Percentiles rank a stretch among this genome's conserved stretches.
phyloP scores from a whole-genome alignment of 1,140 invertebrate species.

The Cephus cinctus region DNA sequence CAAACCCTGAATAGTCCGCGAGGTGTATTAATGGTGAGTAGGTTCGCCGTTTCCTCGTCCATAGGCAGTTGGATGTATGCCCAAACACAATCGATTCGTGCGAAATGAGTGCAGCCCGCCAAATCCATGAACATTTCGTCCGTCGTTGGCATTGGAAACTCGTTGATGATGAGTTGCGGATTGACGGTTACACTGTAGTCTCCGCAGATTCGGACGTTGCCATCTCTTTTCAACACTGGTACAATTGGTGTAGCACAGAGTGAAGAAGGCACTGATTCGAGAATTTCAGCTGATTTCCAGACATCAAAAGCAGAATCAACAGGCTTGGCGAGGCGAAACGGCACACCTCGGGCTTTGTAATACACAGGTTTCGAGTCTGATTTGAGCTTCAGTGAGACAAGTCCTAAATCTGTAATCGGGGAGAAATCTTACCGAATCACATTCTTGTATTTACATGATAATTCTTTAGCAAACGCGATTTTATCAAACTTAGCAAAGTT shows the following conservation, averaged over 20 bases:
- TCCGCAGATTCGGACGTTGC: slow-evolving; percentile 46
- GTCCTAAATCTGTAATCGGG: not conserved
- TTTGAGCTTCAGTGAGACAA: slow-evolving; percentile 10
- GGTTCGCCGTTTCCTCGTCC: slow-evolving; percentile 12
- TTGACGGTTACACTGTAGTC: slow-evolving; percentile 49
- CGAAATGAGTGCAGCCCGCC: slow-evolving; percentile 18
- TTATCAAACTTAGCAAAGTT: slow-evolving; percentile 1
- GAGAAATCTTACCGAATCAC: not conserved
- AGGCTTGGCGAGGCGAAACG: slow-evolving; percentile 4
- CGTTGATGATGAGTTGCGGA: slow-evolving; percentile 27
- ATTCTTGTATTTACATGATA: not conserved
- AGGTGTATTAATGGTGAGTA: slow-evolving; percentile 24
- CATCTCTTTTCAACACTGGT: slow-evolving; percentile 50
- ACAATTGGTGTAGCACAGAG: slow-evolving; percentile 54
- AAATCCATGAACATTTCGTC: slow-evolving; percentile 27
- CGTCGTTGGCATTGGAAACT: slow-evolving; percentile 28
- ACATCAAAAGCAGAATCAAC: slow-evolving; percentile 37
- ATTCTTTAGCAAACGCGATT: slow-evolving; percentile 1
- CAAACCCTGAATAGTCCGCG: slow-evolving; percentile 20
- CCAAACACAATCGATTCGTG: slow-evolving; percentile 25
- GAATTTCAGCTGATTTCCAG: slow-evolving; percentile 36
- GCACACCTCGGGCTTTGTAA: slow-evolving; percentile 5
- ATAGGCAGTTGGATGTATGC: slow-evolving; percentile 28
- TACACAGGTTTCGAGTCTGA: slow-evolving; percentile 4
- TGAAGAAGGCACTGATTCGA: slow-evolving; percentile 38